Percentiles rank a stretch among this genome's conserved stretches.
Conservation (phyloP, 2,113 vertebrate genomes). For the Naja naja region DNA sequence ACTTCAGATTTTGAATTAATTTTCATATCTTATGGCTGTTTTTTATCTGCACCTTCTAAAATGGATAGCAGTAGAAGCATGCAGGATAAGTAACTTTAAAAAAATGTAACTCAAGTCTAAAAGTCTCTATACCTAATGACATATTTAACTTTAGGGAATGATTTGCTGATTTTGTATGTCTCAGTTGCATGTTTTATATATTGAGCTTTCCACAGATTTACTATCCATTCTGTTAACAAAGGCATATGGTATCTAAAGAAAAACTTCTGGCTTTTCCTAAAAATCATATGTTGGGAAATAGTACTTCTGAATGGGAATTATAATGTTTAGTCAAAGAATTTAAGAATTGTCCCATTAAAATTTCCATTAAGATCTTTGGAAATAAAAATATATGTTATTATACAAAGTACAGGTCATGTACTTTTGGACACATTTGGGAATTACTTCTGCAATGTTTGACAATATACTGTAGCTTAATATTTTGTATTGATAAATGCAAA, state of each 20-base stretch:
- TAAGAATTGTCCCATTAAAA: background rate
- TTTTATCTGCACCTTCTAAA: conserved; percentile 41
- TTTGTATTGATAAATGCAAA: background rate
- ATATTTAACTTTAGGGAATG: background rate
- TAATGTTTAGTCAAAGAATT: background rate
- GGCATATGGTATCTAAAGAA: background rate
- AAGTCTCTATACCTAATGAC: background rate
- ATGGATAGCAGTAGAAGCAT: conserved; percentile 38
- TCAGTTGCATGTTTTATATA: background rate
- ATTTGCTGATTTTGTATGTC: background rate
- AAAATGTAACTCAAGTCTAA: background rate
- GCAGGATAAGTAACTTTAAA: background rate
- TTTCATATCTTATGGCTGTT: conserved; percentile 37
- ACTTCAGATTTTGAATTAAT: conserved; percentile 47
- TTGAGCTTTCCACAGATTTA: background rate
- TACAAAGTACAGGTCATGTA: background rate
- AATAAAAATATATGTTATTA: background rate
- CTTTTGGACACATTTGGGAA: background rate
- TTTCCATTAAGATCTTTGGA: background rate
- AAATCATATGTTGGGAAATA: background rate
- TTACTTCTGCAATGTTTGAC: no score
- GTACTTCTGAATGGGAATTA: background rate
- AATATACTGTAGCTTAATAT: background rate
- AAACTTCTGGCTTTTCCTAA: background rate
- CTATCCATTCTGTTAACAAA: background rate